Percentiles rank a stretch among this genome's conserved stretches.
Evolutionary conservation across 2,888 invertebrate genomes (phyloP).

Genomic region (Mesorhabditis spiculigera): DNA sequence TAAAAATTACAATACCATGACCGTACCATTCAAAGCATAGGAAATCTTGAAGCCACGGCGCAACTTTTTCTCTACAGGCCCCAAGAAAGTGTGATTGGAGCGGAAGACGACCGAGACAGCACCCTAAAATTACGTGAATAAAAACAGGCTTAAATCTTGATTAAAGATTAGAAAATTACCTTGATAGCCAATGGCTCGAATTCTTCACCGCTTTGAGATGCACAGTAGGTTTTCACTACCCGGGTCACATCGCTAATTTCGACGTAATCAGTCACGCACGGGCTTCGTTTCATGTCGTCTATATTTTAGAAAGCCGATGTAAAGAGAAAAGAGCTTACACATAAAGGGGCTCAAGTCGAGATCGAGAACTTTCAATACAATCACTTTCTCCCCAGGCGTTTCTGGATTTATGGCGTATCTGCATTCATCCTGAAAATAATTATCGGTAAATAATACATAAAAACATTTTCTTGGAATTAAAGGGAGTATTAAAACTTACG

Average conservation of each 20-base stretch:
- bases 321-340: slow-evolving; percentile 15
- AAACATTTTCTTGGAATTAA: neutral
- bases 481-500: neutral
- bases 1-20: neutral
- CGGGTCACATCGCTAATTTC: slow-evolving; percentile 33
- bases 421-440: slow-evolving; percentile 21
- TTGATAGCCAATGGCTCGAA: slow-evolving; percentile 34
- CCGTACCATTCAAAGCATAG: slow-evolving; percentile 41
- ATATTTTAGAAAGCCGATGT: slow-evolving; percentile 11
- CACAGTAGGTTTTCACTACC: slow-evolving; percentile 32
- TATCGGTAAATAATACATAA: neutral
- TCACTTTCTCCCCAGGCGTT: slow-evolving; percentile 15
- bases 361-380: slow-evolving; percentile 36
- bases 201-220: slow-evolving; percentile 16
- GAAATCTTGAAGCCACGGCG: slow-evolving; percentile 50
- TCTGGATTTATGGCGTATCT: slow-evolving; percentile 46
- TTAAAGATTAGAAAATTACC: slow-evolving; percentile 12
- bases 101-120: slow-evolving; percentile 43
- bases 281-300: slow-evolving; percentile 15
- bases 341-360: slow-evolving; percentile 29
- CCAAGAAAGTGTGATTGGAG: slow-evolving; percentile 28
- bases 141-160: too few species aligned
- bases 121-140: slow-evolving; percentile 25
- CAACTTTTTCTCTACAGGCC: slow-evolving; percentile 10
- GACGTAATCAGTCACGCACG: slow-evolving; percentile 47